A percentile compares a stretch with the other conserved stretches of the same genome.
Conservation (phyloP, 2,888 invertebrate species). For the Spisula solida region DNA sequence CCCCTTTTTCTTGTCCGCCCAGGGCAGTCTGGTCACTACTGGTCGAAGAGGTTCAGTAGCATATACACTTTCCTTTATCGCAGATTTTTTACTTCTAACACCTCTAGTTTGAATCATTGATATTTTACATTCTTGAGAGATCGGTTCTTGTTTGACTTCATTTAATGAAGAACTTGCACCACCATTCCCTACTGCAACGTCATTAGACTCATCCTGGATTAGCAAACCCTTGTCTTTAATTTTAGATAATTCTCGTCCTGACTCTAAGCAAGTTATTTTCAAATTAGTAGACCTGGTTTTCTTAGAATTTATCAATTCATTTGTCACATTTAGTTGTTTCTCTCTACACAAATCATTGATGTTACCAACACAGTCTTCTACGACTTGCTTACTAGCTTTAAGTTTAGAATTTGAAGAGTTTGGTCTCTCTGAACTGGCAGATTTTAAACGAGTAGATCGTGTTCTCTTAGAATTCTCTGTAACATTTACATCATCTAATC, state of each 20-base stretch:
- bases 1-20: conserved; percentile 56
- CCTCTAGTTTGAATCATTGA: neutral
- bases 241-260: neutral
- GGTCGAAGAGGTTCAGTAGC: conserved; percentile 56
- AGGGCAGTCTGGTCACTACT: conserved; percentile 61
- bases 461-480: neutral
- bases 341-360: neutral
- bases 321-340: neutral
- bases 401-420: too few relatives aligned
- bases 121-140: neutral
- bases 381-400: too few relatives aligned
- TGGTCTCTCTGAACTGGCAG: too few relatives aligned
- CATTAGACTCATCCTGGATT: neutral
- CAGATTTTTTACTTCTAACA: neutral
- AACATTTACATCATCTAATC: too few relatives aligned
- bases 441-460: neutral
- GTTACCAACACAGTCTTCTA: neutral
- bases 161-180: neutral
- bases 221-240: neutral
- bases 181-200: neutral
- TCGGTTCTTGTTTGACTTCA: neutral
- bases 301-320: neutral
- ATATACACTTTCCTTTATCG: conserved; percentile 5
- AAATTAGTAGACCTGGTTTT: neutral
- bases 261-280: neutral